Conservation (phyloP, 2,888 invertebrate species). For the Macrophya annulata region DNA sequence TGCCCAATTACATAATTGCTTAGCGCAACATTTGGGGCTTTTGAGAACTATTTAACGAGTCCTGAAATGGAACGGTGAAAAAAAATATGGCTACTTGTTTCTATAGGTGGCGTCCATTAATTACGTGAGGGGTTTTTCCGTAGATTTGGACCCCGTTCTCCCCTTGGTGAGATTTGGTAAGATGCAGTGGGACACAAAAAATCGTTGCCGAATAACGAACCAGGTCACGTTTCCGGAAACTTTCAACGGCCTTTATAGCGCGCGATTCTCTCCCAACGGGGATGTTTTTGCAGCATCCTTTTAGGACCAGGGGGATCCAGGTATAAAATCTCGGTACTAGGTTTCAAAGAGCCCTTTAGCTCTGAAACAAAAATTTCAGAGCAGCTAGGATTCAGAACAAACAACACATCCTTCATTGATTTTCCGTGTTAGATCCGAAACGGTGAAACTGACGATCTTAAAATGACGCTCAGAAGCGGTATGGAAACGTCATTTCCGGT, state of each 20-base stretch:
- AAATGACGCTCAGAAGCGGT: slow-evolving; percentile 67
- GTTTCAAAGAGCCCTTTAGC: not conserved
- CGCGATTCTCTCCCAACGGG: slow-evolving; percentile 80
- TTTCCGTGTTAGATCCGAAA: slow-evolving; percentile 68
- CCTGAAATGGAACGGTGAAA: too few relatives aligned
- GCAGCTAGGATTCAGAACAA: not conserved
- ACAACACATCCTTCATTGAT: not conserved
- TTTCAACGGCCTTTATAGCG: slow-evolving; percentile 74
- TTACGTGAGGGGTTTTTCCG: too few relatives aligned
- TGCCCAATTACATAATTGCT: not conserved
- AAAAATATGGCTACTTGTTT: slow-evolving; percentile 48
- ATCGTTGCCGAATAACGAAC: slow-evolving; percentile 65
- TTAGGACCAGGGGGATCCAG: slow-evolving; percentile 82
- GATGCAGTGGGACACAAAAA: slow-evolving; percentile 58
- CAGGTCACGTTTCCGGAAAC: slow-evolving; percentile 72
- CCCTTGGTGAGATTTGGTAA: too few relatives aligned
- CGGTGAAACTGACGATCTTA: slow-evolving; percentile 68
- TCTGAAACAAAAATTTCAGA: too few relatives aligned
- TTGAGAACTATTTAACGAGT: not conserved
- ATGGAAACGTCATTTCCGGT: slow-evolving; percentile 70
- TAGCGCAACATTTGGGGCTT: not conserved
- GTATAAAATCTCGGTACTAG: slow-evolving; percentile 71
- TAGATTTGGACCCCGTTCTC: too few relatives aligned
- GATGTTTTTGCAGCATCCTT: slow-evolving; percentile 79
- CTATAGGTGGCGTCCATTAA: too few relatives aligned